A percentile compares a stretch with the other conserved stretches of the same genome.
Evolutionary conservation across 2,888 invertebrate genomes (phyloP).

Genomic region (Leptinotarsa rubiginosa): DNA sequence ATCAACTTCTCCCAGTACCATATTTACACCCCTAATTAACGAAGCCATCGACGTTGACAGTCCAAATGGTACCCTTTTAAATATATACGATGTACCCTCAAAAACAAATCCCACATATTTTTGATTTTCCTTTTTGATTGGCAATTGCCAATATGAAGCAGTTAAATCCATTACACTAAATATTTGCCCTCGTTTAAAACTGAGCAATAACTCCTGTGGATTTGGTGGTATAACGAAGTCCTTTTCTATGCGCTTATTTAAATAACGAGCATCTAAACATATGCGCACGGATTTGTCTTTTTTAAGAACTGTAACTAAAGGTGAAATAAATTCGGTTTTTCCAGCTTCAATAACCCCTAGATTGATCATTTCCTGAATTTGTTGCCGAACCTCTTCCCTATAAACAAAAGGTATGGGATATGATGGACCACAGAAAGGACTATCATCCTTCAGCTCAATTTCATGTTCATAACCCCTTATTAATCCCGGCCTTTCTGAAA

Average conservation of each 20-base stretch:
- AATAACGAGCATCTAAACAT: too few relatives aligned
- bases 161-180: too few relatives aligned
- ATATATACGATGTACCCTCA: background rate
- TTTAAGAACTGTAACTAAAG: too few relatives aligned
- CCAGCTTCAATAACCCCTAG: too few relatives aligned
- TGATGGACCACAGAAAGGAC: too few relatives aligned
- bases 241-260: background rate
- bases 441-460: background rate
- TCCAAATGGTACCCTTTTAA: slow-evolving; percentile 4
- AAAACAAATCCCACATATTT: slow-evolving; percentile 11
- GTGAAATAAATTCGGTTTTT: too few relatives aligned
- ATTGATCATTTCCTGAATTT: too few relatives aligned
- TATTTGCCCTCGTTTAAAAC: too few relatives aligned
- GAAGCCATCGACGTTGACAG: background rate
- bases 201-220: too few relatives aligned
- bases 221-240: background rate
- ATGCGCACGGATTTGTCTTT: too few relatives aligned
- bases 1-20: background rate
- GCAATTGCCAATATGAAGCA: background rate
- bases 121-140: background rate
- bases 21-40: background rate
- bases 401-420: too few relatives aligned
- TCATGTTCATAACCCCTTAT: background rate
- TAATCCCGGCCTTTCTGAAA: slow-evolving; percentile 5
- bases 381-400: too few relatives aligned